A percentile compares a stretch with the other conserved stretches of the same genome.
phyloP scores from a whole-genome alignment of 2,888 invertebrate genomes.

The Cosmopolites sordidus region DNA sequence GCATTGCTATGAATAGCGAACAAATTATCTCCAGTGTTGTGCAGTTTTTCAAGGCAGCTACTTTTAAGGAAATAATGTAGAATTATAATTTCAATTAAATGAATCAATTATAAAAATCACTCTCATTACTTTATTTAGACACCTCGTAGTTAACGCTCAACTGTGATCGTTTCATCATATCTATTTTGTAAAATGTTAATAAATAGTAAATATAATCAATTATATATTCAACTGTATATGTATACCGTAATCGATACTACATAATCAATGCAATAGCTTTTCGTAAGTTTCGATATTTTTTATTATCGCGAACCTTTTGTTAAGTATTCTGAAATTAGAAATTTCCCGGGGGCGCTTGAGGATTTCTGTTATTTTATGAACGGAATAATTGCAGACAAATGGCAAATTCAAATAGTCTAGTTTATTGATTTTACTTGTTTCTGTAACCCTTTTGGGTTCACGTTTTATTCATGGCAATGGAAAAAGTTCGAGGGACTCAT shows the following conservation, averaged over 20 bases:
- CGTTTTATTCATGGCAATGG: not conserved
- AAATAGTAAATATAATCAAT: too few species aligned
- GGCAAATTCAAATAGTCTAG: conserved; percentile 20
- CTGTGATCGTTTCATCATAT: too few species aligned
- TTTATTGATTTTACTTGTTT: conserved; percentile 10
- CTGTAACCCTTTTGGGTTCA: not conserved
- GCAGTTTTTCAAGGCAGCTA: too few species aligned
- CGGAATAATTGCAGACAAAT: conserved; percentile 23
- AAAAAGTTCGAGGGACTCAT: not conserved
- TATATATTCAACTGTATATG: too few species aligned
- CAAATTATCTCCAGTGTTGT: too few species aligned
- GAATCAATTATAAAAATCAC: too few species aligned
- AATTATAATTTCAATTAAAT: too few species aligned
- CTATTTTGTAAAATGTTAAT: too few species aligned
- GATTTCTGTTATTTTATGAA: conserved; percentile 15
- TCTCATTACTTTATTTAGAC: too few species aligned
- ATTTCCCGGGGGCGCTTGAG: conserved; percentile 11
- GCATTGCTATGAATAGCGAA: too few species aligned
- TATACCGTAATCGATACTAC: conserved; percentile 43
- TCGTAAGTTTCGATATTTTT: conserved; percentile 35
- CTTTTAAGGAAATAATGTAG: too few species aligned
- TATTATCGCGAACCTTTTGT: conserved; percentile 23
- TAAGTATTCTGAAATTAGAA: conserved; percentile 22
- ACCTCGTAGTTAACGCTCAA: too few species aligned
- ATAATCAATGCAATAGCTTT: conserved; percentile 40